phyloP scores from a whole-genome alignment of 2,113 vertebrate genomes.

The Perca flavescens region DNA sequence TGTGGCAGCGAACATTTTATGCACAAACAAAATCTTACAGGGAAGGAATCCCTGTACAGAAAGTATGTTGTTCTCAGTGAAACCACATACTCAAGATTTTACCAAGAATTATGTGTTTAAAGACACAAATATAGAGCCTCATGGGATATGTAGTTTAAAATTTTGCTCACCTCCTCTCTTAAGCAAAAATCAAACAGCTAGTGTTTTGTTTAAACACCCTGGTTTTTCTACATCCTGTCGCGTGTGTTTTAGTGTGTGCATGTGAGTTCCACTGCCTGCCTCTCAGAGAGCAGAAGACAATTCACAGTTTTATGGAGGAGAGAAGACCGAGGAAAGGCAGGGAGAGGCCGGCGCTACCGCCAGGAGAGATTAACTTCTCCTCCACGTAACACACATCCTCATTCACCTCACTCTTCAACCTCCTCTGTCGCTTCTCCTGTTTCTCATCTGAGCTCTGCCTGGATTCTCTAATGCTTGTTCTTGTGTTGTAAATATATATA shows the following conservation, averaged over 20 bases:
- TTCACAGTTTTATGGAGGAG: constrained; percentile 36
- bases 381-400: constrained; percentile 53
- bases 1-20: constrained; percentile 17
- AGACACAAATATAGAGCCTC: constrained; percentile 28
- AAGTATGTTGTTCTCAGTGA: constrained; percentile 15
- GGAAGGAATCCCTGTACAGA: constrained; percentile 5
- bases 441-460: constrained; percentile 38
- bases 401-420: constrained; percentile 52
- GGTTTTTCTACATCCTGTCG: not conserved
- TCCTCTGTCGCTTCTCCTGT: constrained; percentile 51
- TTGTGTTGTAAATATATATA: not conserved
- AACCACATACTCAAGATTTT: constrained; percentile 5
- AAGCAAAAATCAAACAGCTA: constrained; percentile 31
- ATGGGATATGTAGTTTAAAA: constrained; percentile 4
- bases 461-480: constrained; percentile 18
- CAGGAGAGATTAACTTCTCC: constrained; percentile 72
- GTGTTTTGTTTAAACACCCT: constrained; percentile 11
- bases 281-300: constrained; percentile 37
- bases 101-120: not conserved
- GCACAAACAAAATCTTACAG: constrained; percentile 15
- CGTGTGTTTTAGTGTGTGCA: not conserved
- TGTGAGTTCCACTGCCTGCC: constrained; percentile 6
- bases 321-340: constrained; percentile 48
- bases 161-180: not conserved
- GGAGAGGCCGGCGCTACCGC: constrained; percentile 55